Evolutionary conservation across 2,797 vertebrate genomes (phyloP), one percentile per base, ranked within the genome.

Genomic region (Apodemus agrarius): DNA sequence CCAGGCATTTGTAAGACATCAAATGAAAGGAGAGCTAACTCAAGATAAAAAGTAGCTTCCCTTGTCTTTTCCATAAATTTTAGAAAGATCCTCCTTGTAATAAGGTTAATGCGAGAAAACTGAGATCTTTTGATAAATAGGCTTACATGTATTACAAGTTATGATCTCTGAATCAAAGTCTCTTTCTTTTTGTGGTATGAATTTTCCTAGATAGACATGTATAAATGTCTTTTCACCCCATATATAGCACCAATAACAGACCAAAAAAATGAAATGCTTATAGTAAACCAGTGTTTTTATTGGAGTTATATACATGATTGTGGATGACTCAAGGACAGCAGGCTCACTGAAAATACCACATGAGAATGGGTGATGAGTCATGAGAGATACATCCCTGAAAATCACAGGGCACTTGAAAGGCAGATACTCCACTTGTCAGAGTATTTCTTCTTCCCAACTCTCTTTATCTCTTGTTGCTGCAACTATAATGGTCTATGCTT

Each of bases 51-150:
- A 0, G 14, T 43, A 16, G 4, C 46, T 90, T 63, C 67, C 46
- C 11, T 1, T 0, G 0, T 7, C 1, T 46, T 65, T 17, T 29
- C n/a, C 19, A 22, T 29, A 0, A 2, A 17, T 22, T 34, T n/a
- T 11, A 0, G 34, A 34, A 34, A 37, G 2, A 31, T 6, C 22
- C 4, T 0, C 17, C 10, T 17, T 65, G 3, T 65, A 29, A 84
- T 8, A 19, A 65, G 29, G 5, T 19, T 22, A 34, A 37, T 2
- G 0, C 52, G 16, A 43, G 10, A 29, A 87, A 67, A 57, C 21
- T 83, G 12, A 69, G 11, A 61, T 34, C 37, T 96, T 54, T 59
- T 29, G 85, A 26, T 59, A 61, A 52, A 91, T 37, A 72, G 63
- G 8, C 21, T 67, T 31, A 31, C 0, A 0, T 2, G 31, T 49